Percentiles rank a stretch among this genome's conserved stretches.
These are phyloP conservation scores for Blera fallax DNA, from an alignment of 2,888 invertebrate species.

Conservation along the genomic window DNA sequence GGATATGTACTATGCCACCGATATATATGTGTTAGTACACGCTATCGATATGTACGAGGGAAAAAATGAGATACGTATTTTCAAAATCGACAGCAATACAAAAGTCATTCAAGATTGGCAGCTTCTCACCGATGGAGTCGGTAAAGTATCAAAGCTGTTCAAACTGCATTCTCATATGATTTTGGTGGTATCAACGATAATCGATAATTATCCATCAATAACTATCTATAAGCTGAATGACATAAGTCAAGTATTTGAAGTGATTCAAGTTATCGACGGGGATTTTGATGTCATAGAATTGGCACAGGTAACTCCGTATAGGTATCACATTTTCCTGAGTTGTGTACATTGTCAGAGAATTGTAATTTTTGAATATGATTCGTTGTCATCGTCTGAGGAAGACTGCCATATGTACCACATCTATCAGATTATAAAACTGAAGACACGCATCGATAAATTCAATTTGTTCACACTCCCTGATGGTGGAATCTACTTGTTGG, in stretches of 20 bases:
- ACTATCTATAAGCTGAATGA: slow-evolving; percentile 75
- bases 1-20: slow-evolving; percentile 37
- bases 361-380: slow-evolving; percentile 73
- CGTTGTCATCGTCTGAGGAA: not conserved
- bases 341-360: slow-evolving; percentile 77
- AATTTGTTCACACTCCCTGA: slow-evolving; percentile 74
- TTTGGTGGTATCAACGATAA: slow-evolving; percentile 73
- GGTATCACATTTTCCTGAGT: slow-evolving; percentile 76
- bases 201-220: slow-evolving; percentile 74
- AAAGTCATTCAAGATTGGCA: slow-evolving; percentile 77
- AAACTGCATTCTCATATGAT: slow-evolving; percentile 34
- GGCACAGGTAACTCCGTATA: slow-evolving; percentile 54
- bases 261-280: slow-evolving; percentile 77
- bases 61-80: slow-evolving; percentile 77
- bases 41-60: slow-evolving; percentile 72
- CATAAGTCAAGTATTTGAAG: slow-evolving; percentile 73
- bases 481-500: slow-evolving; percentile 75
- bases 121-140: slow-evolving; percentile 75
- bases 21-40: slow-evolving; percentile 75
- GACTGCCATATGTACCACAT: slow-evolving; percentile 73
- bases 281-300: slow-evolving; percentile 78
- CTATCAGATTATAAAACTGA: slow-evolving; percentile 76
- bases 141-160: slow-evolving; percentile 75
- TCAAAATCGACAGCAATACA: slow-evolving; percentile 73
- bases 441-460: slow-evolving; percentile 75